phyloP scores from a whole-genome alignment of 2,113 vertebrate genomes.

The Ptychochromis oligacanthus region DNA sequence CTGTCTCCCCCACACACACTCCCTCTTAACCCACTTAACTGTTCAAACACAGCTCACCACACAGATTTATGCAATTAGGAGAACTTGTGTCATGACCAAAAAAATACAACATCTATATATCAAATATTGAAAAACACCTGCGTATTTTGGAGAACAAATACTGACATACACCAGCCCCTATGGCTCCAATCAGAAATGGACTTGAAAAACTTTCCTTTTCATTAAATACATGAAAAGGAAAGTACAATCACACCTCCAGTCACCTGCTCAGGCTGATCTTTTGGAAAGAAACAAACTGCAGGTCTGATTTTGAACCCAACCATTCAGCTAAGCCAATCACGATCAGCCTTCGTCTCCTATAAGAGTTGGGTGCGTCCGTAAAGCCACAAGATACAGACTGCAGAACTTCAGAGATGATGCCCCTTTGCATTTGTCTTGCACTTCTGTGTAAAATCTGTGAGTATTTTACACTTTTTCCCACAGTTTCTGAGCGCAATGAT shows the following conservation, averaged over 20 bases:
- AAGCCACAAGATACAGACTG: not conserved
- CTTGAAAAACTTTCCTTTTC: not conserved
- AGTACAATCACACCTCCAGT: not conserved
- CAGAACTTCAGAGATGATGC: conserved; percentile 36
- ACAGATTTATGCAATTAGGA: not conserved
- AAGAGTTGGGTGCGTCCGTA: conserved; percentile 5
- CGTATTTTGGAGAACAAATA: not conserved
- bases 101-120: not conserved
- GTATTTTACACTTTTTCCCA: conserved; percentile 6
- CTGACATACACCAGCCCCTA: not conserved
- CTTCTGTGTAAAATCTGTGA: conserved; percentile 43
- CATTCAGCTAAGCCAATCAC: conserved; percentile 57
- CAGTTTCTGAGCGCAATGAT: not conserved
- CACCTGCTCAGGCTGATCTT: not conserved
- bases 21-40: not conserved
- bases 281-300: not conserved
- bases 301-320: conserved; percentile 11
- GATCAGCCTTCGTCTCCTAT: conserved; percentile 20
- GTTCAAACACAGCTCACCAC: not conserved
- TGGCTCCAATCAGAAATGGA: not conserved
- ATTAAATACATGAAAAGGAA: not conserved
- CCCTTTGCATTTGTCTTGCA: conserved; percentile 18
- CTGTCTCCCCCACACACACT: not conserved
- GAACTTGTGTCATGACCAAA: not conserved
- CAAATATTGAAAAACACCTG: not conserved